Evolutionary conservation across 2,797 vertebrate genomes (phyloP).

Genomic region (Erithacus rubecula): DNA sequence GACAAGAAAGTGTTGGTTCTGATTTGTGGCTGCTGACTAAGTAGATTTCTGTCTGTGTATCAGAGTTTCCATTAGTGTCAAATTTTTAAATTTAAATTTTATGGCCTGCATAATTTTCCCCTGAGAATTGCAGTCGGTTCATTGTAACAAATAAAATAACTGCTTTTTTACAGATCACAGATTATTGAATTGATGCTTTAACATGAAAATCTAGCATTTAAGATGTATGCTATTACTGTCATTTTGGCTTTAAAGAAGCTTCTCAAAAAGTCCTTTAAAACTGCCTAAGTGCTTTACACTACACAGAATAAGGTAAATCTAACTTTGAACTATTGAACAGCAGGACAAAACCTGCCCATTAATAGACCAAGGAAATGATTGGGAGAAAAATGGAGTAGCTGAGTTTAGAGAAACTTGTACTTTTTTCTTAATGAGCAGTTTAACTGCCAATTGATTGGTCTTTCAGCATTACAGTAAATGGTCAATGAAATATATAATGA

Average conservation of each 20-base stretch:
- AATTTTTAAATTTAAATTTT: constrained; percentile 50
- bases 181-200: constrained; percentile 44
- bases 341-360: constrained; percentile 38
- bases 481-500: constrained; percentile 41
- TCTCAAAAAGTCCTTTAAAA: constrained; percentile 30
- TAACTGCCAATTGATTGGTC: constrained; percentile 47
- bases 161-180: constrained; percentile 19
- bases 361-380: constrained; percentile 20
- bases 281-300: constrained; percentile 10
- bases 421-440: constrained; percentile 57
- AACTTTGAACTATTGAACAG: constrained; percentile 22
- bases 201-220: constrained; percentile 29
- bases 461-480: constrained; percentile 33
- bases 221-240: constrained; percentile 10
- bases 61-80: constrained; percentile 43
- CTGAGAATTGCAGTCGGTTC: not conserved
- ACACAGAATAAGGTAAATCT: constrained; percentile 14
- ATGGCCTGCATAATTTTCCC: not conserved
- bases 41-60: not conserved
- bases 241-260: constrained; percentile 7
- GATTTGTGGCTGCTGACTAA: constrained; percentile 28
- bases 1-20: not conserved
- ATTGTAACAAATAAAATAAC: constrained; percentile 54
- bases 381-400: constrained; percentile 33
- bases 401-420: constrained; percentile 45